A percentile compares a stretch with the other conserved stretches of the same genome.
phyloP scores from a whole-genome alignment of 2,113 vertebrate species.

The Geococcyx californianus region DNA sequence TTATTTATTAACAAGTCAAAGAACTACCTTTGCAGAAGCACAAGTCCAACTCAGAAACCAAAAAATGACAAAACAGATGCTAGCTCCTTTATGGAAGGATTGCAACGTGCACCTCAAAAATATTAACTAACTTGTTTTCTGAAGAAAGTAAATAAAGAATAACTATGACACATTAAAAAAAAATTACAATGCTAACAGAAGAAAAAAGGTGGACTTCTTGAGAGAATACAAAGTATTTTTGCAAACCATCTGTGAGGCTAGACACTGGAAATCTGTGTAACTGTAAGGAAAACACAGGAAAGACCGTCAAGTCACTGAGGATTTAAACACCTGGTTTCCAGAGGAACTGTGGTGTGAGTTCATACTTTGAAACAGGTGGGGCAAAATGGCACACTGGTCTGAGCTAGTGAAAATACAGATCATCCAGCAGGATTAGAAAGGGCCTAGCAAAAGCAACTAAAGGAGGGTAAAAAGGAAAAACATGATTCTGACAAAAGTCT shows the following conservation, averaged over 20 bases:
- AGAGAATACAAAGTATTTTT: background rate
- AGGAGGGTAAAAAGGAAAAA: fast-evolving
- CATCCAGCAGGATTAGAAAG: background rate
- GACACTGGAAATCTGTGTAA: background rate
- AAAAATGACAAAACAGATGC: background rate
- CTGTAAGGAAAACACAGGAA: background rate
- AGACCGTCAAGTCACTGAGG: background rate
- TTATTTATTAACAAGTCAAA: constrained; percentile 13
- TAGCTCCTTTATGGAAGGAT: background rate
- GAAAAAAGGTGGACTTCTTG: background rate
- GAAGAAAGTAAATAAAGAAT: background rate
- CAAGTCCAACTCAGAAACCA: background rate
- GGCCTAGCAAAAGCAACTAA: background rate
- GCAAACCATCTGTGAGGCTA: background rate
- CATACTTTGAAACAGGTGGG: background rate
- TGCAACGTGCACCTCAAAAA: background rate
- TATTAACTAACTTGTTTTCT: background rate
- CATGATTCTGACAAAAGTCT: background rate
- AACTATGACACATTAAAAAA: background rate
- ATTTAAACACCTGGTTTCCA: background rate
- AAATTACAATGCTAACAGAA: background rate
- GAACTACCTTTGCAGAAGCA: background rate
- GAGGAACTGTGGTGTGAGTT: background rate
- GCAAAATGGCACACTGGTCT: background rate
- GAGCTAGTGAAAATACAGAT: background rate